These are phyloP conservation scores for Drosophila mauritiana DNA, from an alignment of 1,140 invertebrate species.

Conservation along the genomic window DNA sequence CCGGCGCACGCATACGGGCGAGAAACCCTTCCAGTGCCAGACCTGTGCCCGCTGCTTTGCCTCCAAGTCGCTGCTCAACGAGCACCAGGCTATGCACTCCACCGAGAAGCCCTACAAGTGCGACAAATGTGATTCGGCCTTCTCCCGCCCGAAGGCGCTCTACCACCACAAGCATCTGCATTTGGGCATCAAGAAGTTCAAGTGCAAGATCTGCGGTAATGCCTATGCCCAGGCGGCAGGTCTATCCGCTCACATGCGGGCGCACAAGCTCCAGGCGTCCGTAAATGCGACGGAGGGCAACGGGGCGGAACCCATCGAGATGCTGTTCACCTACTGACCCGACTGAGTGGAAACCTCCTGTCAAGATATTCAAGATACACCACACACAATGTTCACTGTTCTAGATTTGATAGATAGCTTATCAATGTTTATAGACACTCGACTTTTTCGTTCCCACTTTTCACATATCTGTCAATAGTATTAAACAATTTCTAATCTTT, in stretches of 20 bases:
- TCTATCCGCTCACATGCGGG: conserved; percentile 76
- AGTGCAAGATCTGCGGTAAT: conserved; percentile 87
- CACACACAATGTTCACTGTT: neutral
- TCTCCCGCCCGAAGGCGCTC: conserved; percentile 93
- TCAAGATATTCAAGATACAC: neutral
- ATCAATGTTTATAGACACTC: neutral
- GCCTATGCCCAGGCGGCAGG: conserved; percentile 78
- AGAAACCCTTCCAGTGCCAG: conserved; percentile 92
- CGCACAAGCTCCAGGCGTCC: conserved; percentile 57
- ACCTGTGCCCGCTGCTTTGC: conserved; percentile 66
- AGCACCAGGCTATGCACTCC: conserved; percentile 90
- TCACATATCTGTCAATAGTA: conserved; percentile 1
- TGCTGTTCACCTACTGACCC: conserved; percentile 21
- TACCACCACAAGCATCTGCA: conserved; percentile 93
- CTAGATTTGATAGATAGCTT: neutral
- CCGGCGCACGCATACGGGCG: conserved; percentile 96
- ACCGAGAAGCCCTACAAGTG: conserved; percentile 93
- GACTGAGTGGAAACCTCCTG: neutral
- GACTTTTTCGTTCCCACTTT: neutral
- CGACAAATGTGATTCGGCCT: conserved; percentile 89
- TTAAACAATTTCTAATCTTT: neutral
- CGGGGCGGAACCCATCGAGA: neutral
- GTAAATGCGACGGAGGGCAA: conserved; percentile 12
- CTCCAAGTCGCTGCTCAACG: conserved; percentile 69
- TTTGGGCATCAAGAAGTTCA: conserved; percentile 92